Base-by-base conservation (phyloP, 2,888 invertebrate species). In the Leptura quadrifasciata region DNA sequence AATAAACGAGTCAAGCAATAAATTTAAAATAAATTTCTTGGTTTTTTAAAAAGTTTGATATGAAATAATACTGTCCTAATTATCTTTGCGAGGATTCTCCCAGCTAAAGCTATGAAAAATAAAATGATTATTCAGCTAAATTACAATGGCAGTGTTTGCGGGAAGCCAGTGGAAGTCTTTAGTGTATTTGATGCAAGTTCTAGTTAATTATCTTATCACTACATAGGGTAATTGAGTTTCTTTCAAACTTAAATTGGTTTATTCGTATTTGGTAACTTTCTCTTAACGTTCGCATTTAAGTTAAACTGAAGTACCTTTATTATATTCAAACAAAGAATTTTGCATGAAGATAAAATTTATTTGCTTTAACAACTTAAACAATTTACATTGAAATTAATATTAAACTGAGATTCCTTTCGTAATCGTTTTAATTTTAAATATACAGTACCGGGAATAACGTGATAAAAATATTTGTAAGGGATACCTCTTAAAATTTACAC, bases 191-290 rank as follows among this genome's bases (percentile, higher is more conserved):
- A 77, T 80, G 79, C 76, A 83, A 85, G 79, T 83, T 84, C 81
- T 78, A 82, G 84, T 86, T 86, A 86, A 86, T 86, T 86, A 86
- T 86, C 85, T 86, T 86, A 86, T 86, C 85, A 86, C 85, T 86
- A 85, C 84, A 85, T 85, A 84, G 85, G 84, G 84, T 87, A 87
- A 87, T 87, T 86, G 87, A 87, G 87, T 87, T 87, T 87, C 87
- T 87, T 87, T 86, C 86, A 85, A 87, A 87, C 86, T 87, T 87
- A 87, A 87, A 87, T 87, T 87, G 87, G 85, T 87, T 87, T 86
- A 87, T 87, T 87, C 86, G 85, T 85, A 86, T 86, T 87, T 85
- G 84, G 86, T 83, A 86, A 87, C 85, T 87, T 86, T 80, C 81
- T 69, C 71, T 74, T 58, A 58, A 63, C 76, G 71, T 76, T 70